Evolutionary conservation across 2,888 invertebrate species (phyloP).

Genomic region (Amphimallon solstitiale): DNA sequence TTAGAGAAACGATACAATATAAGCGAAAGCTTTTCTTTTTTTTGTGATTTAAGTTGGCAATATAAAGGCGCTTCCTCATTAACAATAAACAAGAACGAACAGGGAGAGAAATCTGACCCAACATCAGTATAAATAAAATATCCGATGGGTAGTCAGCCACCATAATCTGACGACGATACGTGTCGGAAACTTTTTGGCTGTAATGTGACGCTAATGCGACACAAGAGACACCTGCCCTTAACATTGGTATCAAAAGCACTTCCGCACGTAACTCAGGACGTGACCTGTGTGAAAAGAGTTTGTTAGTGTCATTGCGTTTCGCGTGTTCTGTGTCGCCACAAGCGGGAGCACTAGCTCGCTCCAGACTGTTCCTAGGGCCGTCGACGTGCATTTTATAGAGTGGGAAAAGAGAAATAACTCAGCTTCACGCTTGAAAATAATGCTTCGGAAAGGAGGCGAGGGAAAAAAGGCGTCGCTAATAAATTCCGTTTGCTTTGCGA

Average conservation of each 20-base stretch:
- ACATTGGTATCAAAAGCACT: slow-evolving; percentile 38
- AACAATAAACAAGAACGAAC: slow-evolving; percentile 27
- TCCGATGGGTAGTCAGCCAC: slow-evolving; percentile 14
- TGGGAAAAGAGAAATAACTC: slow-evolving; percentile 29
- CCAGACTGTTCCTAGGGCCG: slow-evolving; percentile 13
- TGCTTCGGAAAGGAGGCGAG: slow-evolving; percentile 15
- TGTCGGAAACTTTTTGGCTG: slow-evolving; percentile 39
- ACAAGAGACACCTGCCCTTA: slow-evolving; percentile 43
- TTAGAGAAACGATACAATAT: neutral
- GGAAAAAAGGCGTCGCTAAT: slow-evolving; percentile 31
- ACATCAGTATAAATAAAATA: slow-evolving; percentile 20
- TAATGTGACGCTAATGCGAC: slow-evolving; percentile 47
- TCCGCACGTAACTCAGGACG: slow-evolving; percentile 37
- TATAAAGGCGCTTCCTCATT: slow-evolving; percentile 16
- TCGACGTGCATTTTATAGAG: slow-evolving; percentile 21
- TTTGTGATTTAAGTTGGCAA: slow-evolving; percentile 13
- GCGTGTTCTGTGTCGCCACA: slow-evolving; percentile 19
- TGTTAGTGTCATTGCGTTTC: slow-evolving; percentile 33
- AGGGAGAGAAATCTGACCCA: slow-evolving; percentile 20
- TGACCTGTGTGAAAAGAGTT: slow-evolving; percentile 42
- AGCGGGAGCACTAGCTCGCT: slow-evolving; percentile 6
- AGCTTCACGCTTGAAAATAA: slow-evolving; percentile 27
- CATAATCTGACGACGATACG: slow-evolving; percentile 35
- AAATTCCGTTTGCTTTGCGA: slow-evolving; percentile 32
- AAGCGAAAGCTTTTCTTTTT: neutral